Evolutionary conservation across 2,797 vertebrate species (phyloP), one percentile per base, ranked within the genome.

Genomic region (Brotula barbata): DNA sequence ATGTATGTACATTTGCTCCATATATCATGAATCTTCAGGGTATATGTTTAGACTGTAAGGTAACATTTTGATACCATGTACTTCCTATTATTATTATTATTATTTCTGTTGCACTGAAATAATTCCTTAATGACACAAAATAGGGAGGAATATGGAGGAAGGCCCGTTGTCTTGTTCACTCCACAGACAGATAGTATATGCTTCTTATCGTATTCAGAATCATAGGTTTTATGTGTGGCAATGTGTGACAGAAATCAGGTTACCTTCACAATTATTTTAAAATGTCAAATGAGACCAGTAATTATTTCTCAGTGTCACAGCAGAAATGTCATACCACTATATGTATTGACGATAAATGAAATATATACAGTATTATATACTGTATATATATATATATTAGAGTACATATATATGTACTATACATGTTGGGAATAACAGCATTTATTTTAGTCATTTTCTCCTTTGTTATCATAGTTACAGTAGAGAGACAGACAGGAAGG

Each of bases 21-120:
- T 58, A 28, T 83, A 65, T 77, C 75, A 74, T 80, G 15, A 76
- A 60, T 73, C 49, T 73, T 61, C 64, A 57, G 53, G 17, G 33
- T 70, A 71, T 68, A 78, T 81, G 84, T 84, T 78, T 82, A 82
- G 70, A 79, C 49, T 62, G 46, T 31, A 52, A 12, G 47, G 50
- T 71, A 60, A 61, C 58, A 52, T 75, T 76, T 63, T 66, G 16
- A 61, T 58, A 4, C 42, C 16, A 20, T 19, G 12, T 28, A 60
- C 65, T 59, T 17, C 28, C 54, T 71, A 23, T 23, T 58, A 55
- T 76, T 39, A 49, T 33, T 47, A 51, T 48, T 7, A 22, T 57
- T 61, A 41, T 9, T 52, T 56, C 54, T 53, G 33, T 49, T 47
- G 8, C 40, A 23, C 39, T 56, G 19, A 6, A 69, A 53, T n/a